A percentile compares a stretch with the other conserved stretches of the same genome.
Evolutionary conservation across 2,888 invertebrate species (phyloP).

Genomic region (Idaea aversata): DNA sequence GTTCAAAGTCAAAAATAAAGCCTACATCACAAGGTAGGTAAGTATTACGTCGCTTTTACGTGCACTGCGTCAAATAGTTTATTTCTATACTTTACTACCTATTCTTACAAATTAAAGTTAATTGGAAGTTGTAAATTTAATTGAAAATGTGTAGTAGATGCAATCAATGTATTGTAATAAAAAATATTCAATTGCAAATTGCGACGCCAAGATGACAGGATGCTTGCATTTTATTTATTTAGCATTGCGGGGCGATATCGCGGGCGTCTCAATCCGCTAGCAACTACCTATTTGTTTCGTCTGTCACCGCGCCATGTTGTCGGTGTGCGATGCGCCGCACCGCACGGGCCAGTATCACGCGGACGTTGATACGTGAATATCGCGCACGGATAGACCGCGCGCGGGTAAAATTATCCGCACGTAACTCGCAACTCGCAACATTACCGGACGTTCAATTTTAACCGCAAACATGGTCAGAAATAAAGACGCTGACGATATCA

Average conservation of each 20-base stretch:
- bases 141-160: not conserved
- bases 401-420: conserved; percentile 47
- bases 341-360: conserved; percentile 71
- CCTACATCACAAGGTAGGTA: not conserved
- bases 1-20: not conserved
- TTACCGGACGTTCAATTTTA: conserved; percentile 10
- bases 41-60: not conserved
- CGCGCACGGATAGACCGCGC: conserved; percentile 41
- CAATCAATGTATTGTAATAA: not conserved
- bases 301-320: conserved; percentile 67
- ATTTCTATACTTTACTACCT: not conserved
- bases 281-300: conserved; percentile 68
- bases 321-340: conserved; percentile 45
- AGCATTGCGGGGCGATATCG: conserved; percentile 67
- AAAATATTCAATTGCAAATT: not conserved
- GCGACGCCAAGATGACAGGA: conserved; percentile 6
- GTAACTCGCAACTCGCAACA: conserved; percentile 19
- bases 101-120: not conserved
- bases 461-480: conserved; percentile 58
- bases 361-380: conserved; percentile 60
- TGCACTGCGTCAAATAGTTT: conserved; percentile 1
- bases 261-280: conserved; percentile 47
- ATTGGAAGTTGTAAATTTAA: not conserved
- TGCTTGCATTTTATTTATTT: conserved; percentile 69
- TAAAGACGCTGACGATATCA: conserved; percentile 67